These are phyloP conservation scores for cattle (Bos taurus) DNA, from an alignment of 2,113 vertebrate species.

Conservation along the genomic window DNA sequence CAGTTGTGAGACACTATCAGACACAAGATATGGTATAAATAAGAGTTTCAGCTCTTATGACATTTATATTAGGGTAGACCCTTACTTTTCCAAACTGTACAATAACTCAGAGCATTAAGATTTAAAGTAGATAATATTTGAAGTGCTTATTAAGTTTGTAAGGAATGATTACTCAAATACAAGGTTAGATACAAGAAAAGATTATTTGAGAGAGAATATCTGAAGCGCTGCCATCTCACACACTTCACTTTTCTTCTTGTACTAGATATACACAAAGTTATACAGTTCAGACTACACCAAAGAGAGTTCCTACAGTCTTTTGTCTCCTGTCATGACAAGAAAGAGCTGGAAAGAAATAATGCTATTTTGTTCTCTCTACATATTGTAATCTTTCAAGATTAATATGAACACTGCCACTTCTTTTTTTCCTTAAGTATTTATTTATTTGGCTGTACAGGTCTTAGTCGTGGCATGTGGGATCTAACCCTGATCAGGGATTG, in stretches of 20 bases:
- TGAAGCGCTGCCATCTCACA: not conserved
- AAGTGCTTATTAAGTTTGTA: not conserved
- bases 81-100: not conserved
- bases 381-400: not conserved
- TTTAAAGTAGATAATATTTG: not conserved
- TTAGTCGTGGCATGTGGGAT: not conserved
- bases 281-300: not conserved
- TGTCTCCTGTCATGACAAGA: not conserved
- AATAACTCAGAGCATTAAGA: not conserved
- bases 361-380: not conserved
- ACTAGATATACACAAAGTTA: not conserved
- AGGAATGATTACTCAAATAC: not conserved
- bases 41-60: not conserved
- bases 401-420: not conserved
- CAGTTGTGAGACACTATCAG: not conserved
- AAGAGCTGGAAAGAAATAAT: not conserved
- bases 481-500: not conserved
- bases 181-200: not conserved
- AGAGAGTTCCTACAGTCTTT: not conserved
- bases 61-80: not conserved
- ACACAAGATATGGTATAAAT: not conserved
- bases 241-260: not conserved
- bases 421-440: not conserved
- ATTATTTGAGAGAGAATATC: not conserved
- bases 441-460: not conserved